Evolutionary conservation across 2,113 vertebrate species (phyloP).

Genomic region (Forbesichthys papilliferus): DNA sequence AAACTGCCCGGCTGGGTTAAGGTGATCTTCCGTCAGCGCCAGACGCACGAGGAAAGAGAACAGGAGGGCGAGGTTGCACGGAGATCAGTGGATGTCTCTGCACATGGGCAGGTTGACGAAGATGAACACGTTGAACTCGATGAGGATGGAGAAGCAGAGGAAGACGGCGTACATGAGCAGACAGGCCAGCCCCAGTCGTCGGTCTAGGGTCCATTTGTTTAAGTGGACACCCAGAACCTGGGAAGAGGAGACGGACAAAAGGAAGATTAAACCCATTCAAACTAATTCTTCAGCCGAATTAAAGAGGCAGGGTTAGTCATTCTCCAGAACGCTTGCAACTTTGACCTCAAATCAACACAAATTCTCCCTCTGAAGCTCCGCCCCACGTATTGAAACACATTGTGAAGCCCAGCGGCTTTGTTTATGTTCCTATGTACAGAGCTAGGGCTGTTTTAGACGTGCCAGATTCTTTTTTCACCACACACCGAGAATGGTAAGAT

Average conservation of each 20-base stretch:
- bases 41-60: conserved; percentile 13
- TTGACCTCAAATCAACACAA: too few species aligned
- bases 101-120: conserved; percentile 98
- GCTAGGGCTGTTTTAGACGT: too few species aligned
- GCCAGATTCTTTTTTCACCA: too few species aligned
- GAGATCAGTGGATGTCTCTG: conserved; percentile 76
- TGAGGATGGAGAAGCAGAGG: conserved; percentile 93
- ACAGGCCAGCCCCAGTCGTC: conserved; percentile 87
- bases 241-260: conserved; percentile 12
- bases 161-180: conserved; percentile 89
- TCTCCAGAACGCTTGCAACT: too few species aligned
- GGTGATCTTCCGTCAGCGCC: conserved; percentile 19
- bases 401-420: too few species aligned
- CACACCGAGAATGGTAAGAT: too few species aligned
- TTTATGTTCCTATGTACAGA: too few species aligned
- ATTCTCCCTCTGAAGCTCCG: too few species aligned
- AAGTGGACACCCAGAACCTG: conserved; percentile 92
- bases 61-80: neutral
- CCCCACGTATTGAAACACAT: too few species aligned
- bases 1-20: conserved; percentile 40
- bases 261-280: neutral
- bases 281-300: neutral
- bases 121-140: conserved; percentile 96
- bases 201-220: conserved; percentile 95
- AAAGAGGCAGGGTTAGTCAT: too few species aligned